Evolutionary conservation across 2,888 invertebrate species (phyloP).

Genomic region (Sarcophaga variegata): DNA sequence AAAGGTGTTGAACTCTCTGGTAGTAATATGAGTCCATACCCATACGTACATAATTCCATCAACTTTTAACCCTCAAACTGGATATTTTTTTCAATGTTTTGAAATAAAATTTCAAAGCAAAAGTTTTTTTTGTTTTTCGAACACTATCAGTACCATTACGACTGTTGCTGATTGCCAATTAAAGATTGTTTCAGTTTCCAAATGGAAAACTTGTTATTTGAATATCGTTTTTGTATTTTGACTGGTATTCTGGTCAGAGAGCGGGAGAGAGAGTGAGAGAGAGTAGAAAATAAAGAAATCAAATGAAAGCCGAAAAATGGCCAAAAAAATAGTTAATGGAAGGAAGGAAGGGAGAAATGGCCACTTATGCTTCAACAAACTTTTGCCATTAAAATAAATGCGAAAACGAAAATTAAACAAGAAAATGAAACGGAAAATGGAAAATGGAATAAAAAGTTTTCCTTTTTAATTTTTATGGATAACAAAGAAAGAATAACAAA

Average conservation of each 20-base stretch:
- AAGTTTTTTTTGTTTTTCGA: no score
- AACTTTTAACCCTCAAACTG: no score
- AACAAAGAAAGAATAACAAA: constrained; percentile 10
- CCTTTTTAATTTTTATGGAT: background rate
- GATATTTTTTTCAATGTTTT: no score
- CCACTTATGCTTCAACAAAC: constrained; percentile 50
- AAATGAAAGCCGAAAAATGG: background rate
- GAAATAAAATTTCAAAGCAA: no score
- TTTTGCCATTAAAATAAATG: constrained; percentile 43
- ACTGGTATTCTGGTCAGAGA: no score
- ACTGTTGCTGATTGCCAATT: constrained; percentile 46
- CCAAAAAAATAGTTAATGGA: background rate
- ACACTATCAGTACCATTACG: no score
- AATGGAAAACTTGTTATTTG: constrained; percentile 44
- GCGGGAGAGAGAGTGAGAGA: no score
- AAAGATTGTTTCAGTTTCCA: constrained; percentile 29
- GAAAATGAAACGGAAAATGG: background rate
- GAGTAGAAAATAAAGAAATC: background rate
- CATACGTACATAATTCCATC: no score
- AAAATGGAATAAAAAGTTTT: background rate
- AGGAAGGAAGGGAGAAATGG: constrained; percentile 25
- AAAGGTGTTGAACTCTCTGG: no score
- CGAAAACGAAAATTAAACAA: background rate
- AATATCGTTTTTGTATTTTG: background rate
- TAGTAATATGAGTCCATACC: no score